Evolutionary conservation across 2,888 invertebrate species (phyloP).

Genomic region (Resseliella maxima): DNA sequence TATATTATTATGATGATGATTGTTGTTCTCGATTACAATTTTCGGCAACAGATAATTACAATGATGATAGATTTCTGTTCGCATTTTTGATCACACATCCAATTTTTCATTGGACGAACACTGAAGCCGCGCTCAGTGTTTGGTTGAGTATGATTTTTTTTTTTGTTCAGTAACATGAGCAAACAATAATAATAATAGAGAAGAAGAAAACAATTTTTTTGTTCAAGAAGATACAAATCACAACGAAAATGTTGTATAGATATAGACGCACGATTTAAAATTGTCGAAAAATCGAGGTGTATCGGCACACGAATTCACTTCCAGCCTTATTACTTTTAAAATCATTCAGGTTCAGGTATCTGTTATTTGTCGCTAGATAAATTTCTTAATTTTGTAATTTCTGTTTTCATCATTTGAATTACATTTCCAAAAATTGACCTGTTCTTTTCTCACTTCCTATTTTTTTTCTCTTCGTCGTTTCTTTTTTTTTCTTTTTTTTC

Average conservation of each 20-base stretch:
- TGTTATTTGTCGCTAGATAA: background rate
- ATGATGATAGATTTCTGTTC: constrained; percentile 47
- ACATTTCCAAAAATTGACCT: constrained; percentile 47
- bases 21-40: constrained; percentile 34
- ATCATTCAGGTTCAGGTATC: background rate
- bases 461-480: background rate
- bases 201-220: too few species aligned
- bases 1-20: constrained; percentile 54
- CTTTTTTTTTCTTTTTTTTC: background rate
- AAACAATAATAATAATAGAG: too few species aligned
- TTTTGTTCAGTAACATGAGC: too few species aligned
- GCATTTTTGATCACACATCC: constrained; percentile 41
- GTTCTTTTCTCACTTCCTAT: constrained; percentile 12
- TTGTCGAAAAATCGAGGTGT: too few species aligned
- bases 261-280: too few species aligned
- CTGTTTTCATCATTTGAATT: background rate
- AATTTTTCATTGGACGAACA: too few species aligned
- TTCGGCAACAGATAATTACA: constrained; percentile 33
- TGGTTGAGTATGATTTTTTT: too few species aligned
- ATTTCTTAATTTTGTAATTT: background rate
- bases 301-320: background rate
- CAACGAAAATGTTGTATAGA: too few species aligned
- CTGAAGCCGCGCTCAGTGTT: too few species aligned
- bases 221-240: too few species aligned
- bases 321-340: background rate